These are phyloP conservation scores for Pseudochaenichthys georgianus DNA, from an alignment of 2,797 vertebrate species.

Conservation along the genomic window DNA sequence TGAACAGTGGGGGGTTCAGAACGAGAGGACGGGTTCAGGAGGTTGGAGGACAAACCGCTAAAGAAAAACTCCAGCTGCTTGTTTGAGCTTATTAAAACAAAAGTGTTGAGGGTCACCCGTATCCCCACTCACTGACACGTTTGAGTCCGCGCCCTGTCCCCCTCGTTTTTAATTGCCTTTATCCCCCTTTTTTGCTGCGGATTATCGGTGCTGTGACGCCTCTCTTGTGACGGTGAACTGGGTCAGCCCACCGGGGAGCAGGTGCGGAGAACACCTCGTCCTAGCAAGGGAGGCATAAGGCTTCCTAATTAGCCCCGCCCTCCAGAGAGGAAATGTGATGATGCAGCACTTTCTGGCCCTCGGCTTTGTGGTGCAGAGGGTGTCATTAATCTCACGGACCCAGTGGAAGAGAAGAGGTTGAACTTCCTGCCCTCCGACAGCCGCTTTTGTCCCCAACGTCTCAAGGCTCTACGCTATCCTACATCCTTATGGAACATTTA, in stretches of 20 bases:
- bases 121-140: not conserved
- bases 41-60: not conserved
- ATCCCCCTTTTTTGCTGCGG: conserved; percentile 18
- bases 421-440: conserved; percentile 54
- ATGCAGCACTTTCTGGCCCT: conserved; percentile 61
- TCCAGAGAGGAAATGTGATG: conserved; percentile 70
- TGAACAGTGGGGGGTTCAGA: conserved; percentile 3
- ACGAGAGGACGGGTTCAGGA: not conserved
- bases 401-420: conserved; percentile 47
- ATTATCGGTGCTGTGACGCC: conserved; percentile 27
- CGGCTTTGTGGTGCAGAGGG: conserved; percentile 66
- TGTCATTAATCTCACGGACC: conserved; percentile 71
- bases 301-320: conserved; percentile 70
- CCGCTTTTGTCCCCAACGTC: conserved; percentile 45
- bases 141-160: not conserved
- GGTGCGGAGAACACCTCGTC: conserved; percentile 74
- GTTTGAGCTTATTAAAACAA: conserved; percentile 37
- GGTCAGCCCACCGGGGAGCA: conserved; percentile 78
- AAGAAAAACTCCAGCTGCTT: not conserved
- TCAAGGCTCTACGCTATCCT: conserved; percentile 22
- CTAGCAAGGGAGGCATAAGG: conserved; percentile 61
- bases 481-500: conserved; percentile 6
- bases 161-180: conserved; percentile 41
- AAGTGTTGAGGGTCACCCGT: conserved; percentile 21
- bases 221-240: conserved; percentile 62